phyloP scores from a whole-genome alignment of 2,113 vertebrate genomes.

The Saccopteryx bilineata region DNA sequence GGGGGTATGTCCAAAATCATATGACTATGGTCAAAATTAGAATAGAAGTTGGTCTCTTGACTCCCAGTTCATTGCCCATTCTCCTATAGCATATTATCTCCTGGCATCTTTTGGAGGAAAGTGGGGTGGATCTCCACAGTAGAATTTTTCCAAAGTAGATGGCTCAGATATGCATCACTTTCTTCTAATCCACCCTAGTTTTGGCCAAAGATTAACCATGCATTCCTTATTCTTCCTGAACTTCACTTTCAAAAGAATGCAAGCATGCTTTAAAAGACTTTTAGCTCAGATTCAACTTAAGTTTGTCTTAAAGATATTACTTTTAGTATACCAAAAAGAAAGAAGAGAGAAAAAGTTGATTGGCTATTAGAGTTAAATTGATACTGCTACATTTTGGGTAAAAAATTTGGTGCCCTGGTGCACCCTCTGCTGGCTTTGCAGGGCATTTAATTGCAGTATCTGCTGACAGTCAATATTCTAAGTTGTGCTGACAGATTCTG shows the following conservation, averaged over 20 bases:
- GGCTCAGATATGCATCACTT: constrained; percentile 6
- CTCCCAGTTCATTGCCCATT: constrained; percentile 12
- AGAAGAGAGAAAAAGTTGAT: constrained; percentile 42
- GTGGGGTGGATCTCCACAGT: neutral
- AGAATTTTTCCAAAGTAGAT: constrained; percentile 52
- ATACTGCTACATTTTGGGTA: constrained; percentile 73
- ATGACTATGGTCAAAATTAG: constrained; percentile 1
- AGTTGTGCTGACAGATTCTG: constrained; percentile 76
- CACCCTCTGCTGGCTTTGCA: constrained; percentile 82
- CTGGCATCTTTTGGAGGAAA: neutral
- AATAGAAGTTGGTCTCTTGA: constrained; percentile 40
- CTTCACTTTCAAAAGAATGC: constrained; percentile 61
- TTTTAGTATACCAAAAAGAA: constrained; percentile 15
- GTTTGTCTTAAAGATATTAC: constrained; percentile 44
- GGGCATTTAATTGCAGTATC: constrained; percentile 77
- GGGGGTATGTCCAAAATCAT: constrained; percentile 57
- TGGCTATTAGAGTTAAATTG: constrained; percentile 66
- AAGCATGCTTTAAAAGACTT: constrained; percentile 53
- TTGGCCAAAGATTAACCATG: constrained; percentile 49
- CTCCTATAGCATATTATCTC: neutral
- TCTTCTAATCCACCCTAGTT: constrained; percentile 40
- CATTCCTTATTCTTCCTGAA: constrained; percentile 63
- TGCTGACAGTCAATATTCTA: constrained; percentile 77
- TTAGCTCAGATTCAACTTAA: constrained; percentile 42
- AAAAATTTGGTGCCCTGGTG: constrained; percentile 80